These are phyloP conservation scores for Sminthurides aquaticus DNA, from an alignment of 2,888 invertebrate genomes.

Conservation along the genomic window DNA sequence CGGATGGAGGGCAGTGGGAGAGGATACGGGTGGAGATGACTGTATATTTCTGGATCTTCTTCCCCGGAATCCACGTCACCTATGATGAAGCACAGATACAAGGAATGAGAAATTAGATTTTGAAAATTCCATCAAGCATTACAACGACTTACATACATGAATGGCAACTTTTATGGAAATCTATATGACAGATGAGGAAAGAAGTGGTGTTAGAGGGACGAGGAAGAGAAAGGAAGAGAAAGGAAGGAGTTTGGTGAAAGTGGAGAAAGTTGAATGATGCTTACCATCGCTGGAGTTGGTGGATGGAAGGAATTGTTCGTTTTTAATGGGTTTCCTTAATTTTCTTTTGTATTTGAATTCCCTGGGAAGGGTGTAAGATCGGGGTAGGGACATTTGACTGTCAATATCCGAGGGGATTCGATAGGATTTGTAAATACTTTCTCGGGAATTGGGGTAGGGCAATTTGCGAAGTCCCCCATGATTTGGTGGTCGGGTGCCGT, in stretches of 20 bases:
- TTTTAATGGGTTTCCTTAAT: slow-evolving; percentile 54
- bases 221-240: too few relatives aligned
- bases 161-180: too few relatives aligned
- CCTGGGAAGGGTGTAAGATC: slow-evolving; percentile 75
- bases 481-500: slow-evolving; percentile 1
- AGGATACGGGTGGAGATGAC: slow-evolving; percentile 31
- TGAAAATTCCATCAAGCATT: too few relatives aligned
- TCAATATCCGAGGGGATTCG: slow-evolving; percentile 65
- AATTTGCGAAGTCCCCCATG: background rate
- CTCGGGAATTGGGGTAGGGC: slow-evolving; percentile 31
- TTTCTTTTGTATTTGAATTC: slow-evolving; percentile 73
- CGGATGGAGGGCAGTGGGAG: slow-evolving; percentile 40
- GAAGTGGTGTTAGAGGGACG: too few relatives aligned
- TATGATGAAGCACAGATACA: too few relatives aligned
- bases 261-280: too few relatives aligned
- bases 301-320: slow-evolving; percentile 66
- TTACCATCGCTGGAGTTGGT: slow-evolving; percentile 79
- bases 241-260: too few relatives aligned
- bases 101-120: too few relatives aligned
- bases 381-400: slow-evolving; percentile 67
- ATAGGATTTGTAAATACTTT: slow-evolving; percentile 49
- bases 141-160: too few relatives aligned
- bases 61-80: slow-evolving; percentile 75
- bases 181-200: too few relatives aligned
- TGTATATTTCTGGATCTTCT: slow-evolving; percentile 51